Base-by-base conservation (phyloP, 2,888 invertebrate genomes). In the Limulus polyphemus region DNA sequence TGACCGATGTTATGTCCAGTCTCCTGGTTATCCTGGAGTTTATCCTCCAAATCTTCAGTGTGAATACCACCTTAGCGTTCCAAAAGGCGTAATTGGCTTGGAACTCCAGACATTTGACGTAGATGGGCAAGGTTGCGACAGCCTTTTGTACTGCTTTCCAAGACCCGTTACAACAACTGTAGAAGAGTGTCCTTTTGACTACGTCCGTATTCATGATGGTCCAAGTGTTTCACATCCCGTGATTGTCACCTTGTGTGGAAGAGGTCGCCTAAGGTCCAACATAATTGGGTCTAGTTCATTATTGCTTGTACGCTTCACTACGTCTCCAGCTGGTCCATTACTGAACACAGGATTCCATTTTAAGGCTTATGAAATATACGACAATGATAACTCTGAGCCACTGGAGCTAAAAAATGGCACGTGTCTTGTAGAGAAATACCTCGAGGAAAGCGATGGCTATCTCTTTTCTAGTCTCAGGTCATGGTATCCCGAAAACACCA, bases 91-190 rank as follows among this genome's bases (percentile, higher is more conserved):
- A 17, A 65, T 65, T 16, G 65, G 67, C 7, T 62, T 69, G 14
- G 68, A 69, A 50, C 48, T 70, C 14, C 64, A 64, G 5, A 61
- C 64, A 76, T 92, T 92, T 79, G 91, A 92, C 75, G 90, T 92
- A 71, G 92, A 92, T 72, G 92, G 92, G 1, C 91, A 92, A 74
- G 82, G 92, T 61, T 92, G 92, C 75, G 92, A 93, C 77, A 92
- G 92, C 76, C 89, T 92, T 71, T 91, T 93, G 88, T 90, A 91
- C 0, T 93, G 92, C 73, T 92, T 92, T 46, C 91, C 92, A 85
- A 81, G 91, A 69, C 90, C 90, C 11, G 90, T 91, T 67, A 89
- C 89, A 12, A 89, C 59, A 11, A 60, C 59, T n/a, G 32, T 90
- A 60, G 90, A 84, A 82, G 68, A 90, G 74, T 92, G 92, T 73